phyloP scores from a whole-genome alignment of 2,888 invertebrate genomes.

The Apantesis nais region DNA sequence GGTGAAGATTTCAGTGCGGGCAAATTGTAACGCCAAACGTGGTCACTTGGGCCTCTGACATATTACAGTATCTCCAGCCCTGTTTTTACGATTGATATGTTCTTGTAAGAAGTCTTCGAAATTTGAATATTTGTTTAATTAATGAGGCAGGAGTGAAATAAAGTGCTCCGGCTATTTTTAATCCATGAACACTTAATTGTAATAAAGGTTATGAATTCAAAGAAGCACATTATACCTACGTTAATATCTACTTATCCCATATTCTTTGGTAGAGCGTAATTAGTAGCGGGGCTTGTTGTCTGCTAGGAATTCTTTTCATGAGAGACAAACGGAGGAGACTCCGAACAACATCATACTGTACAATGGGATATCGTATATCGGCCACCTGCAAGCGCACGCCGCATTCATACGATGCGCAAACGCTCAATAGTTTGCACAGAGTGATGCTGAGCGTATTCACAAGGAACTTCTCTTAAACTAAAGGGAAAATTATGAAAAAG shows the following conservation, averaged over 20 bases:
- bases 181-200: neutral
- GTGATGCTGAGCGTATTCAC: constrained; percentile 32
- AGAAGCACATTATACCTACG: neutral
- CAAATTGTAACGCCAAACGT: no score
- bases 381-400: constrained; percentile 82
- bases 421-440: constrained; percentile 37
- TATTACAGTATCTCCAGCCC: no score
- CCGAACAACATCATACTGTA: constrained; percentile 62
- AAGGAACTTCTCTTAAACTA: constrained; percentile 12
- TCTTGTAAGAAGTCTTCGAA: no score
- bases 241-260: constrained; percentile 20
- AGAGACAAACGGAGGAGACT: constrained; percentile 77
- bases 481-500: neutral
- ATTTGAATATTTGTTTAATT: no score
- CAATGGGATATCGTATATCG: constrained; percentile 83
- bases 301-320: constrained; percentile 81
- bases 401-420: constrained; percentile 54
- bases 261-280: constrained; percentile 75
- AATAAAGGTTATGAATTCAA: neutral
- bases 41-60: no score
- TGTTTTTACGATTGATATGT: no score
- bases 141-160: no score
- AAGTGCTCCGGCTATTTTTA: neutral
- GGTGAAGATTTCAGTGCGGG: no score
- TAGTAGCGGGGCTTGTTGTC: constrained; percentile 81